phyloP scores from a whole-genome alignment of 1,140 invertebrate genomes.

The Nomia melanderi region DNA sequence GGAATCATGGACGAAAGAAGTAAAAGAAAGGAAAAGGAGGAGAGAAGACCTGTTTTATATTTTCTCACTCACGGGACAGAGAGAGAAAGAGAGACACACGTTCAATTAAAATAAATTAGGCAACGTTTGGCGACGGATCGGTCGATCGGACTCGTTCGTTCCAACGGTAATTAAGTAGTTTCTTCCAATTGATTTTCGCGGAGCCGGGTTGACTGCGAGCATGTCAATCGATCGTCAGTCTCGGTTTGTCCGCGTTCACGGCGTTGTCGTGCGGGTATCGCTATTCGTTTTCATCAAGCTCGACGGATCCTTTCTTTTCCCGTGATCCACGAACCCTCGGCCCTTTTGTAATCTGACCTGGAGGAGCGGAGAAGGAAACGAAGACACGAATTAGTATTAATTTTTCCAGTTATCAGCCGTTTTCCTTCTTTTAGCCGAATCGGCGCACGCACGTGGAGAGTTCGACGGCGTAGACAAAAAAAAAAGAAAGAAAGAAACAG shows the following conservation, averaged over 20 bases:
- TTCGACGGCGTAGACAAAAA: too few relatives aligned
- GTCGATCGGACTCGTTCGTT: conserved; percentile 2
- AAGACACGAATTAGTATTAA: background rate
- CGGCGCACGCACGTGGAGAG: too few relatives aligned
- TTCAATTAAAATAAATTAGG: conserved; percentile 1
- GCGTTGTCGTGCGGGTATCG: conserved; percentile 19
- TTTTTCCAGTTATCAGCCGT: background rate
- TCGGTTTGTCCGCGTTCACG: too few relatives aligned
- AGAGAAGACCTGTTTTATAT: conserved; percentile 56
- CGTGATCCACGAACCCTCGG: conserved; percentile 51
- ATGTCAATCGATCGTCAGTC: background rate
- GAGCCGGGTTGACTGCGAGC: conserved; percentile 11
- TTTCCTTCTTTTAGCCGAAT: background rate
- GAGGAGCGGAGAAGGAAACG: background rate
- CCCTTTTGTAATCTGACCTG: conserved; percentile 38
- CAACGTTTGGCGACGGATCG: background rate
- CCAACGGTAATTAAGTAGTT: background rate
- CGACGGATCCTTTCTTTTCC: too few relatives aligned
- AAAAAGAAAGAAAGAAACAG: too few relatives aligned
- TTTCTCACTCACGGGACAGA: conserved; percentile 52
- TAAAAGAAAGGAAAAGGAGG: too few relatives aligned
- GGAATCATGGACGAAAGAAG: background rate
- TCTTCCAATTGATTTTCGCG: conserved; percentile 33
- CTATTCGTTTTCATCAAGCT: conserved; percentile 18
- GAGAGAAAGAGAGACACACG: conserved; percentile 12